Base-by-base conservation (phyloP, 2,797 vertebrate genomes). In the Falco cherrug region DNA sequence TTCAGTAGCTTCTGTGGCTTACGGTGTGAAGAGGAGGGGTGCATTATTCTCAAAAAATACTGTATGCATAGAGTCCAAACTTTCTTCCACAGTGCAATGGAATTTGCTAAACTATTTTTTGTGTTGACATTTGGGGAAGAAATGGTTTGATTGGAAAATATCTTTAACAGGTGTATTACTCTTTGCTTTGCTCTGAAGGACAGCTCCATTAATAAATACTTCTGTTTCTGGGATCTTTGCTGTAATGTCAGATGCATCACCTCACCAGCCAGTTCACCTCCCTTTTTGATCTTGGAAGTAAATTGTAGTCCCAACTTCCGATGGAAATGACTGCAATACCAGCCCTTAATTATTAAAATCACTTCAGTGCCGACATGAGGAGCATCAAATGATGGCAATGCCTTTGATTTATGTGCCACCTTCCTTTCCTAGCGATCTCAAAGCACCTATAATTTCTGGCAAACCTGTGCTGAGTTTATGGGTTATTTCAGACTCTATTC, bases 391-490 rank as follows among this genome's bases (percentile, higher is more conserved):
- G 81, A 69, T 92, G 95, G 45, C 79, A 85, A 33, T 74, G 45
- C 85, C 84, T 97, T 90, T 96, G 89, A 95, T 97, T 96, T 96
- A 79, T 95, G 35, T 51, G 71, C 53, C 69, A 89, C 61, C 88
- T 96, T 94, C 96, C 83, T 84, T 89, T 95, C 88, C 65, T 59
- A 61, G 77, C 5, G 61, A 95, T 95, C 95, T 97, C 95, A 91
- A 95, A 96, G 74, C 93, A 78, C 91, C 95, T 84, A 85, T 96
- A 91, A 93, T 93, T 94, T 89, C 70, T 94, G 87, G 68, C 89
- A 95, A 85, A 92, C 83, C 70, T 91, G 84, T 78, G 77, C 81
- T 35, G 71, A 87, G 64, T 88, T 94, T 94, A 89, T 94, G 87
- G 53, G 54, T 88, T 97, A 78, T 92, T 89, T 94, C 92, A 87